Percentiles rank a stretch among this genome's conserved stretches.
Conservation (phyloP, 2,888 invertebrate species). For the Tetanocera ferruginea region DNA sequence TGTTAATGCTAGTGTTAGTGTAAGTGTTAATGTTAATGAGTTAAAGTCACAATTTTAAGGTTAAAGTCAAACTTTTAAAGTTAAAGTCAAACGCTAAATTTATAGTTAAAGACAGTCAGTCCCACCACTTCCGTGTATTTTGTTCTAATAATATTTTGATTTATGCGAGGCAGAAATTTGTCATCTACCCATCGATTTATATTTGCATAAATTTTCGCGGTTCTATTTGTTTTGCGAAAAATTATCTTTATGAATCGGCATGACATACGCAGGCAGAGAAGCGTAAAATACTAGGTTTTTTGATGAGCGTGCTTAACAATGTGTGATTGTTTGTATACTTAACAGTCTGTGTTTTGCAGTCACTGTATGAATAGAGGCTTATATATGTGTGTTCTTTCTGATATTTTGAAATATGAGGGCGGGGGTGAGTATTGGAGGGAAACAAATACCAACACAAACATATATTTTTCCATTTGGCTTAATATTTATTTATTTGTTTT, state of each 20-base stretch:
- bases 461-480: constrained; percentile 12
- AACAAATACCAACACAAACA: not conserved
- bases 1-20: too few species aligned
- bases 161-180: not conserved
- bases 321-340: not conserved
- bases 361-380: too few species aligned
- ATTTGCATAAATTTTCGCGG: not conserved
- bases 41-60: too few species aligned
- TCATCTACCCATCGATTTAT: not conserved
- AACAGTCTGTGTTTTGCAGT: not conserved
- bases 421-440: not conserved
- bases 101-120: too few species aligned
- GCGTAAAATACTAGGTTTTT: constrained; percentile 6
- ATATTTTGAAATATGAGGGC: not conserved
- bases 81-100: too few species aligned
- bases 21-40: too few species aligned
- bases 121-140: too few species aligned
- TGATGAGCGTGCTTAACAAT: not conserved
- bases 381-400: too few species aligned
- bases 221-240: not conserved
- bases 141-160: not conserved
- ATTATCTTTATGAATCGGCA: constrained; percentile 16
- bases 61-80: too few species aligned
- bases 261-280: constrained; percentile 25
- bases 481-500: constrained; percentile 1